These are phyloP conservation scores for Danio albolineatus DNA, from an alignment of 2,797 vertebrate species.

Conservation along the genomic window DNA sequence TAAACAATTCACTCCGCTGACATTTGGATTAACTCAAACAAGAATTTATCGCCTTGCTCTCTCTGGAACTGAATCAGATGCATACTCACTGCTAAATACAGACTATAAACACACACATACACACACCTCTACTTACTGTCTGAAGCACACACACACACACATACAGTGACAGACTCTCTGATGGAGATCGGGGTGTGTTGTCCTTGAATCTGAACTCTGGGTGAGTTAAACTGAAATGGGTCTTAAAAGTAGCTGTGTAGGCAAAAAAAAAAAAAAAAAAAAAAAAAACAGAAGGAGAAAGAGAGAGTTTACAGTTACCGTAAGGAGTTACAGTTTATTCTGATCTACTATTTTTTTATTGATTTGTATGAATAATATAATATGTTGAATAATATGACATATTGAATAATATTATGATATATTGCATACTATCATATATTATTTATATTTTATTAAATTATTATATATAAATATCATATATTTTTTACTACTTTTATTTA, in stretches of 20 bases:
- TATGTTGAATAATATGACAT: no score
- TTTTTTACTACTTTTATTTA: no score
- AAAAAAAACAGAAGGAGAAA: no score
- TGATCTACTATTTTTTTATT: no score
- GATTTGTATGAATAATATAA: no score
- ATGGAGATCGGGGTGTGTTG: constrained; percentile 33
- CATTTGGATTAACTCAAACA: constrained; percentile 48
- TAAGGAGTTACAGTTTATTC: no score
- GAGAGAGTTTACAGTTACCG: no score
- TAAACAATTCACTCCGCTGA: constrained; percentile 49
- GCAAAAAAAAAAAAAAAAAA: constrained; percentile 21
- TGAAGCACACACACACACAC: constrained; percentile 1
- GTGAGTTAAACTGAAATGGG: constrained; percentile 44
- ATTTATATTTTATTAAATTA: no score
- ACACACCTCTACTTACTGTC: neutral
- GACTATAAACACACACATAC: neutral
- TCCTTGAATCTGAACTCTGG: constrained; percentile 34
- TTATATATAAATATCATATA: no score
- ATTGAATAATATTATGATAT: no score
- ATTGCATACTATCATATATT: no score
- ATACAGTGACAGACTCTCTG: constrained; percentile 24
- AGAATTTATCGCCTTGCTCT: constrained; percentile 46
- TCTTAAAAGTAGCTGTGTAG: constrained; percentile 43
- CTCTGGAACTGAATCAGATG: constrained; percentile 40
- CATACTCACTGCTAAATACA: constrained; percentile 38